These are phyloP conservation scores for Hypselothyrea guttata DNA, from an alignment of 2,888 invertebrate genomes.

Conservation along the genomic window DNA sequence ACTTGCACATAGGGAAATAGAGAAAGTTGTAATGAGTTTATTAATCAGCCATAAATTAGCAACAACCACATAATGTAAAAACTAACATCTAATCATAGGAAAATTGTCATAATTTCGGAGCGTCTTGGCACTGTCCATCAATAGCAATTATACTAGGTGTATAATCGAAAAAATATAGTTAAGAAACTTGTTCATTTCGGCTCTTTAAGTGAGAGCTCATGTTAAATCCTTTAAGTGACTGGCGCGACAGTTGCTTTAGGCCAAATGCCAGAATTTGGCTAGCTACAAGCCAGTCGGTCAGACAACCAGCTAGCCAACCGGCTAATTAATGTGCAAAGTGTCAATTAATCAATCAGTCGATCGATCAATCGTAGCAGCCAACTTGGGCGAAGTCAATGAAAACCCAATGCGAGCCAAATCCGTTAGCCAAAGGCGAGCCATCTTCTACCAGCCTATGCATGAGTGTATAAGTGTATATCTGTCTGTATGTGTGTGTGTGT, in stretches of 20 bases:
- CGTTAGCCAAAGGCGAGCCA: conserved; percentile 30
- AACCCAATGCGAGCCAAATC: conserved; percentile 40
- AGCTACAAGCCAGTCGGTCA: not conserved
- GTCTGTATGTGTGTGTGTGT: conserved; percentile 12
- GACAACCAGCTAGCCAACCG: conserved; percentile 26
- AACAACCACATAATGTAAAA: not conserved
- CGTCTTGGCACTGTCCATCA: conserved; percentile 32
- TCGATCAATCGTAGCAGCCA: conserved; percentile 72
- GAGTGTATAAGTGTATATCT: no score
- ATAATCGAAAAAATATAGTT: not conserved
- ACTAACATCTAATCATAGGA: not conserved
- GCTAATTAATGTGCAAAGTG: conserved; percentile 79
- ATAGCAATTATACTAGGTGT: not conserved
- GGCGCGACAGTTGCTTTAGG: conserved; percentile 2
- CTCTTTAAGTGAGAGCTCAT: conserved; percentile 31
- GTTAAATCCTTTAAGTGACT: conserved; percentile 35
- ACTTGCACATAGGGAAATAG: conserved; percentile 32
- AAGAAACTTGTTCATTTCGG: conserved; percentile 18
- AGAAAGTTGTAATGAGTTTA: conserved; percentile 75
- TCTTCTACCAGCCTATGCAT: conserved; percentile 10
- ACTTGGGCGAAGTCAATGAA: conserved; percentile 49
- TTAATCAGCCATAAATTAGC: conserved; percentile 63
- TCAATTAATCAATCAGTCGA: conserved; percentile 79
- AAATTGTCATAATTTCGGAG: conserved; percentile 62
- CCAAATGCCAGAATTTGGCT: not conserved